Base-by-base conservation (phyloP, 2,113 vertebrate species). In the Forbesichthys agassizii region DNA sequence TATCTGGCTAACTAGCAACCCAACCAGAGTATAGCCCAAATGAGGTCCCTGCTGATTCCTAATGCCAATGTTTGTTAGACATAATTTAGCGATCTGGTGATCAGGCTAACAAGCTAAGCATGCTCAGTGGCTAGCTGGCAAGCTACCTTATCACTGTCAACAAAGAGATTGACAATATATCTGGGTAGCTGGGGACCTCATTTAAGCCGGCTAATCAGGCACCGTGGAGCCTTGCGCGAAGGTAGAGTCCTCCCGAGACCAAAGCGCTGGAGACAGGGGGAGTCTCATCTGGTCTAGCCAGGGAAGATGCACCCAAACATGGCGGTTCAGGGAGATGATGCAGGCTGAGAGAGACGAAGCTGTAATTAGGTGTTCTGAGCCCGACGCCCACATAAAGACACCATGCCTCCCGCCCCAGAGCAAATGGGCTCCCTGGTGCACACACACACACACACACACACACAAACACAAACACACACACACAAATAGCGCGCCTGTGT, bases 351-450 rank as follows among this genome's bases (percentile, higher is more conserved):
- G 78, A 83, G 79, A 80, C 68, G 16, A 61, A 69, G 83, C 80
- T 88, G 85, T 88, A 88, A 90, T 89, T 91, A 91, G 84, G 77
- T 77, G 84, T 80, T 88, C 82, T 69, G 80, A 83, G 86, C 80
- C 79, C 56, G 65, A 88, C 84, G 85, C 90, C 90, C 81, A 88
- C 87, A 83, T 47, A 79, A 89, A 89, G 79, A 86, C 77, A 59
- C 73, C 71, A 61, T 79, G 66, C n/a, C 58, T 66, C 61, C 78
- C 71, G 72, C 69, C 74, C 70, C 78, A 60, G 74, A 67, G 73
- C 83, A 88, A 79, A 86, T 58, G 69, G 67, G 66, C 74, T 82
- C 68, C 68, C 8, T 2, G 80, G 75, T 46, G 18, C 7, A 48
- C 52, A 73, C 69, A 70, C 13, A 11, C 65, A 48, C 48, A 68